These are phyloP conservation scores for Nebria brevicollis DNA, from an alignment of 2,888 invertebrate species.

Conservation along the genomic window DNA sequence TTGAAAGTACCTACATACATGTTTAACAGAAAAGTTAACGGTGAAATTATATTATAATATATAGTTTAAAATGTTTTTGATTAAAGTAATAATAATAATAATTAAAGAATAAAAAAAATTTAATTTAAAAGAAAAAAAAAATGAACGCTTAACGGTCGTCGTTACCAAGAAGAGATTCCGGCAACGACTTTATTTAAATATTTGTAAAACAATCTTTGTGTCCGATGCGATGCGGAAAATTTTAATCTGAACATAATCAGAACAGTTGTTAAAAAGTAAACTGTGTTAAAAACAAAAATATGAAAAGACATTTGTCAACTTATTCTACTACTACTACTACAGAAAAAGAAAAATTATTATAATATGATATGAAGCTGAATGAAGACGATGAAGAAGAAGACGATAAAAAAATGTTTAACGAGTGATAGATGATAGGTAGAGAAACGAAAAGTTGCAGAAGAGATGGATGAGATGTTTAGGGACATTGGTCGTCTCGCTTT, in stretches of 20 bases:
- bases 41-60: constrained; percentile 29
- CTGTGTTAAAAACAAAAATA: constrained; percentile 36
- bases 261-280: constrained; percentile 45
- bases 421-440: constrained; percentile 10
- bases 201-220: constrained; percentile 36
- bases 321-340: constrained; percentile 38
- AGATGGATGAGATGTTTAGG: neutral
- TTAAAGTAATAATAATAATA: constrained; percentile 30
- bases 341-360: constrained; percentile 27
- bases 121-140: constrained; percentile 34
- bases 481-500: constrained; percentile 17
- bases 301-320: constrained; percentile 43
- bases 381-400: neutral
- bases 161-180: constrained; percentile 35
- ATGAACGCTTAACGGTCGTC: constrained; percentile 44
- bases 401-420: neutral
- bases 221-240: constrained; percentile 41
- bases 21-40: constrained; percentile 45
- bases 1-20: constrained; percentile 36
- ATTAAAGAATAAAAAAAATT: constrained; percentile 34
- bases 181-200: constrained; percentile 44
- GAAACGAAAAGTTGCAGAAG: neutral
- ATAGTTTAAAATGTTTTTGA: constrained; percentile 48
- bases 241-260: constrained; percentile 44
- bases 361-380: neutral